Percentiles rank a stretch among this genome's conserved stretches.
Evolutionary conservation across 2,888 invertebrate genomes (phyloP).

Genomic region (Drosophila anceps): DNA sequence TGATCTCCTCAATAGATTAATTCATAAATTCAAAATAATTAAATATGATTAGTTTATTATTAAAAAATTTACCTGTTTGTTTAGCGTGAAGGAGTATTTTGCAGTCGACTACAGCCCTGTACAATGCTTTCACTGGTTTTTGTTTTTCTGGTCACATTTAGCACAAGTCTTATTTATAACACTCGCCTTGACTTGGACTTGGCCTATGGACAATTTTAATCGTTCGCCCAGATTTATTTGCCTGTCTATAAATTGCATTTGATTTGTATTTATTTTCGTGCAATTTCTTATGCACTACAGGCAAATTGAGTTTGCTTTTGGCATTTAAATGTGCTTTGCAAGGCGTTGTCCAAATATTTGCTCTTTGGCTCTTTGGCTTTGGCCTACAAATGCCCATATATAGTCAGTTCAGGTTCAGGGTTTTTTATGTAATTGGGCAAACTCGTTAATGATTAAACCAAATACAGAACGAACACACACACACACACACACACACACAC

Average conservation of each 20-base stretch:
- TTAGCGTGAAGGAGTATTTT: background rate
- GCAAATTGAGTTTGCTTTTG: constrained; percentile 44
- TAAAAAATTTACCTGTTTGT: background rate
- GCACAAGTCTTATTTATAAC: constrained; percentile 62
- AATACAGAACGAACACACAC: constrained; percentile 23
- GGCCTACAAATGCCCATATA: background rate
- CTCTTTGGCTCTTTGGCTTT: background rate
- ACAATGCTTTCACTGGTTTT: background rate
- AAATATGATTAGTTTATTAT: no score
- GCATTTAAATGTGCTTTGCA: constrained; percentile 29
- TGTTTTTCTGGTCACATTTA: constrained; percentile 22
- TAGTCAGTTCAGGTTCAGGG: constrained; percentile 12
- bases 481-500: constrained; percentile 5
- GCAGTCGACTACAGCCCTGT: background rate
- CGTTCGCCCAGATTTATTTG: constrained; percentile 48
- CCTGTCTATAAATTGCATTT: constrained; percentile 60
- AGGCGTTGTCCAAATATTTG: constrained; percentile 42
- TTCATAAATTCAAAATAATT: no score
- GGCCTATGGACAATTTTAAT: constrained; percentile 34
- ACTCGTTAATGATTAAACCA: constrained; percentile 52
- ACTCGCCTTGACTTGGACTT: constrained; percentile 18
- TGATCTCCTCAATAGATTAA: no score
- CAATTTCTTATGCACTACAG: constrained; percentile 36
- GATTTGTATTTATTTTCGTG: constrained; percentile 48
- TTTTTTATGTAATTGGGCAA: constrained; percentile 49